Evolutionary conservation across 1,140 invertebrate genomes (phyloP), one percentile per base, ranked within the genome.

Genomic region (Yoshiicerus persimilis): DNA sequence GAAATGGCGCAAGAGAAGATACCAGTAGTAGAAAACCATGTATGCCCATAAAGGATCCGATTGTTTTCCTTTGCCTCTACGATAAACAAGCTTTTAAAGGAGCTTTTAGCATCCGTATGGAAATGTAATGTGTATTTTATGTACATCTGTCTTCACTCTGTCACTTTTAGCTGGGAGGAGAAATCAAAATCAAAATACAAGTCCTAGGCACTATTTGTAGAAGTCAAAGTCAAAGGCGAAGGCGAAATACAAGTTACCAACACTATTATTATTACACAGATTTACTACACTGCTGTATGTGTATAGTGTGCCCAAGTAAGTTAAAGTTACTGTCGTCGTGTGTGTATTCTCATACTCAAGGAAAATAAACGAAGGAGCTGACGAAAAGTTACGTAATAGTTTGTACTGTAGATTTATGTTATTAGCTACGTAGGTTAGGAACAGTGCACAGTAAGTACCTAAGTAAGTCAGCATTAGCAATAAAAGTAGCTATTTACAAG

Each of bases 41-140:
- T 80, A 80, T 80, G 75, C 75, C 75, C 32, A 36, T 80, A 80
- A 36, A 80, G 75, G 32, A 80, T n/a, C 75, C 75, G 75, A 36
- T 80, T 80, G 75, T 80, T 80, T 80, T 80, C 75, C 75, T 80
- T 80, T 80, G 34, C 75, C 32, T 80, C 11, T 1, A 34, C 75
- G 70, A 77, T 77, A 77, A 77, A 80, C 75, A 36, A 80, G 75
- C 34, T 80, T 80, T 77, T 77, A 77, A 77, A 77, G 70, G 70
- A 77, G 70, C 70, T 77, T 77, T 77, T 77, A 77, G 70, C 32
- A 77, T 77, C 32, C 70, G 70, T 77, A 77, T 77, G 70, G 70
- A 77, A 77, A 77, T 77, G 70, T 32, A 77, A 77, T 77, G 70
- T 77, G 27, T 77, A 77, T 77, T 77, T 77, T 77, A 77, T 77